Evolutionary conservation across 2,113 vertebrate genomes (phyloP), one percentile per base, ranked within the genome.

Genomic region (Agapornis roseicollis): DNA sequence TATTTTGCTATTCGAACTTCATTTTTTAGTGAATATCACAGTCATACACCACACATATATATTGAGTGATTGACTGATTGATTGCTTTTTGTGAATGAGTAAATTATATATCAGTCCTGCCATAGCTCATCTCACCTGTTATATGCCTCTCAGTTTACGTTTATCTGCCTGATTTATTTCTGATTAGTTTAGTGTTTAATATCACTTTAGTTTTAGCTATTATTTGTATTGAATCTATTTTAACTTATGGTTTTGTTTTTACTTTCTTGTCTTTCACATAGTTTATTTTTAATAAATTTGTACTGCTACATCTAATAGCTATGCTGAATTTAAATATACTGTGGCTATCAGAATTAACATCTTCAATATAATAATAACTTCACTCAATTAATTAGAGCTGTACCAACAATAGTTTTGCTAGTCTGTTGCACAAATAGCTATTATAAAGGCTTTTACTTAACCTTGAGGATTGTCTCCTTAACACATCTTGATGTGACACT

Each of bases 31-130:
- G 58, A 55, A 18, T 42, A n/a, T 60, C 14, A 20, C 6, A 41
- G 14, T n/a, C 0, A 0, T 66, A 37, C 49, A 23, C 6, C 23
- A 17, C 27, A 10, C 2, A n/a, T 27, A 44, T 1, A 13, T 9
- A 39, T 11, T 27, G 0, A 39, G 20, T 69, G n/a, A 71, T 24
- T 50, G 28, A 18, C 13, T 66, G 19, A 52, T 15, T 88, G 19
- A 47, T 17, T 88, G 24, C n/a, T 42, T 73, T 88, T 82, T 73
- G 5, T 68, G 31, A 74, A 31, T n/a, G 4, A 4, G 2, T 74
- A 71, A 42, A 61, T 52, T 42, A 88, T 7, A 52, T 44, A 65
- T 5, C 6, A 41, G 4, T 44, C 16, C 24, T 80, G 11, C 33
- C 82, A 18, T 44, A 76, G 17, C 9, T 80, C 16, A 65, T 13